Evolutionary conservation across 2,797 vertebrate species (phyloP), one percentile per base, ranked within the genome.

Genomic region (Sciurus carolinensis): DNA sequence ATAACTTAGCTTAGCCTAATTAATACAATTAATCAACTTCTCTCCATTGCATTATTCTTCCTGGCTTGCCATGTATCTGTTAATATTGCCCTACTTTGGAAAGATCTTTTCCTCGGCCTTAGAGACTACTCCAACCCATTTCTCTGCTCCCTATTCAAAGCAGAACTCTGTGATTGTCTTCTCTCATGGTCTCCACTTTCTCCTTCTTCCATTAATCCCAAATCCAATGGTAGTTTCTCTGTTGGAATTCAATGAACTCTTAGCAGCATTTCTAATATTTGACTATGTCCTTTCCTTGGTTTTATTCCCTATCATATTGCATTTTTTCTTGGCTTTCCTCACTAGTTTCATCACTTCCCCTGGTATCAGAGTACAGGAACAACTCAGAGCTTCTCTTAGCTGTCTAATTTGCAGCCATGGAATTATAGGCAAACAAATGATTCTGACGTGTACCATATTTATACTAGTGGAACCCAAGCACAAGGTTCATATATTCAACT

Each of bases 21-120:
- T 92, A 95, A 89, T 80, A 80, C 1, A 96, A 64, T 88, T 64
- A 90, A 75, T 96, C 88, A 93, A 26, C 26, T 72, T 77, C 14
- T 87, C 66, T 95, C 75, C 69, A 47, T 15, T 94, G 62, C 69
- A 24, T 91, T 89, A 69, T 93, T 94, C 52, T 86, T 91, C 80
- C 4, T 75, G 57, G 26, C 15, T 95, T 47, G 69, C 2, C 12
- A 17, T 71, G 9, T 33, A 36, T 47, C 80, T 17, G 22, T 88
- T 86, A 92, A 87, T 75, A 62, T 83, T 83, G 26, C n/a, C 36
- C 64, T 76, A 79, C 28, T 90, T 85, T 75, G 73, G 50, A 87
- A 92, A 33, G 89, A 85, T 50, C 13, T 92, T 71, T 64, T n/a
- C 62, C 36, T 93, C 85, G 54, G 22, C 28, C 67, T 80, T 24